Evolutionary conservation across 1,140 invertebrate species (phyloP), one percentile per base, ranked within the genome.

Genomic region (Nylanderia fulva): DNA sequence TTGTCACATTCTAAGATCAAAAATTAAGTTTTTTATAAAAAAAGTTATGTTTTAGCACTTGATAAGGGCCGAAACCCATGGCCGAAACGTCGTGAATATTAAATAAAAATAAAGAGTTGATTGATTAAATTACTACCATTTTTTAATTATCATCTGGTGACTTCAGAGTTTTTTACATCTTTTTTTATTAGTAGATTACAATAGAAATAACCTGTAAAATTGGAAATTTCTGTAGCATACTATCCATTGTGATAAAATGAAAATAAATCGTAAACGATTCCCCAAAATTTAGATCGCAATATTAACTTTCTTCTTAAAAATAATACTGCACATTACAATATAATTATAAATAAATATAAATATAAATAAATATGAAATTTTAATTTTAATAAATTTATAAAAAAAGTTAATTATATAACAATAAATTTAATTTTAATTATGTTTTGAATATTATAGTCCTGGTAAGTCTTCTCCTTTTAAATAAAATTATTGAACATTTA

Each of bases 241-340:
- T 54, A 13, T 68, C 45, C n/a, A 82, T 71, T 71, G 69, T 68
- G 71, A 58, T 71, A 82, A 82, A 80, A 71, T 71, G 4, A 18
- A 42, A 82, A 21, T 29, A 13, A 58, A 18, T 18, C 71, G 52
- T 36, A 80, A 58, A 71, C 36, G 6, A 58, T 71, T 69, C 13
- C 13, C 33, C 24, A 24, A 82, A 71, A 48, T 18, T 82, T 80
- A 18, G 24, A 13, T 42, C 36, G 52, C 36, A 24, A 60, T 82
- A 82, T 71, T 82, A 82, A 82, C 48, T 82, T 82, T 11, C 64
- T 71, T 18, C 66, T 71, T 82, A 11, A 8, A 58, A 82, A 33
- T 33, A n/a, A 82, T 82, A 82, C 52, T 42, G 13, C 18, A 68
- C 0, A 68, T 71, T 45, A 80, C 13, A 1, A 13, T 45, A 80